Evolutionary conservation across 2,888 invertebrate genomes (phyloP).

Genomic region (Apotomis betuletana): DNA sequence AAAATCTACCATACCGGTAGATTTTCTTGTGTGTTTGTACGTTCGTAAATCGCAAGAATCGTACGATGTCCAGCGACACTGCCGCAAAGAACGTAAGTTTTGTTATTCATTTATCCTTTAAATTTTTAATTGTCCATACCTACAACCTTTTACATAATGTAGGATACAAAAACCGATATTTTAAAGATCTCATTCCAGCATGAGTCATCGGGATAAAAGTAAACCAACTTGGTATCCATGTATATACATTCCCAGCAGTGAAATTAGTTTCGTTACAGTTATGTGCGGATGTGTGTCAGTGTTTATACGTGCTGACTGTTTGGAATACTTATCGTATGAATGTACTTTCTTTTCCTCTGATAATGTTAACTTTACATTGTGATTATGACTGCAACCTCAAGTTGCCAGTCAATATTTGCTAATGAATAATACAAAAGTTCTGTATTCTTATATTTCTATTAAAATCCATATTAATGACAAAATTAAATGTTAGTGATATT

Average conservation of each 20-base stretch:
- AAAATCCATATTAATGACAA: not conserved
- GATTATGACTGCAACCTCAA: constrained; percentile 18
- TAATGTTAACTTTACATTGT: constrained; percentile 18
- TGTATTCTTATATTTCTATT: too few relatives aligned
- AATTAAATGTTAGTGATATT: not conserved
- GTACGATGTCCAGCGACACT: constrained; percentile 83
- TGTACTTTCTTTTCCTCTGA: constrained; percentile 45
- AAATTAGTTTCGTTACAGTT: constrained; percentile 62
- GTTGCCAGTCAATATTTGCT: constrained; percentile 11
- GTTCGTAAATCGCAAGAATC: constrained; percentile 7
- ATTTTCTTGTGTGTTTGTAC: not conserved
- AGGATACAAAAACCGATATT: not conserved
- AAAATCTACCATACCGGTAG: constrained; percentile 9
- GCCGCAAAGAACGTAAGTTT: constrained; percentile 83
- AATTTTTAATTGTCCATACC: not conserved
- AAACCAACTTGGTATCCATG: constrained; percentile 15
- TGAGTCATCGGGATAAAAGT: constrained; percentile 37
- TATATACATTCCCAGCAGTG: constrained; percentile 50
- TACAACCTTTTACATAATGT: not conserved
- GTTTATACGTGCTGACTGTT: constrained; percentile 55
- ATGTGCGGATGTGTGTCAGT: constrained; percentile 67
- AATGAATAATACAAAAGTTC: not conserved
- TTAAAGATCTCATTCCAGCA: not conserved
- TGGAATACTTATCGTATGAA: constrained; percentile 60
- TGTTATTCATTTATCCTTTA: constrained; percentile 28